Evolutionary conservation across 2,888 invertebrate species (phyloP).

Genomic region (Stenolophus ochropezus): DNA sequence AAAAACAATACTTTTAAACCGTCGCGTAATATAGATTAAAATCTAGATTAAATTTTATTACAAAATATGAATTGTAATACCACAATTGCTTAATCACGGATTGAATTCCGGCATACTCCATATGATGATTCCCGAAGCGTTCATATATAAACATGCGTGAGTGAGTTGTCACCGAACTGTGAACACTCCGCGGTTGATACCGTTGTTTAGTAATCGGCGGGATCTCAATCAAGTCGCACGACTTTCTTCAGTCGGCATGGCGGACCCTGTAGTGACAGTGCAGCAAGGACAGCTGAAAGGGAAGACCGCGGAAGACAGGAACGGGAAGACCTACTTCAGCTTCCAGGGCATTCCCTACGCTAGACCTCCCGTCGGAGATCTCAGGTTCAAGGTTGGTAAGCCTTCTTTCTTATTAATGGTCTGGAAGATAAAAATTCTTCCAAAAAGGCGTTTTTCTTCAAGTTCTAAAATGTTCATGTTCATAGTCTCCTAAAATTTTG

Average conservation of each 20-base stretch:
- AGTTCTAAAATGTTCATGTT: too few relatives aligned
- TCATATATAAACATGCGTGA: background rate
- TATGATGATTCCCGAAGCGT: too few relatives aligned
- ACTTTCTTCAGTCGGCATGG: slow-evolving; percentile 2
- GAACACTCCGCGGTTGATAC: background rate
- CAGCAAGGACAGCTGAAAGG: slow-evolving; percentile 69
- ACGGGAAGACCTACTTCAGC: slow-evolving; percentile 67
- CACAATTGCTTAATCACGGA: too few relatives aligned
- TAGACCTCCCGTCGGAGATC: slow-evolving; percentile 70
- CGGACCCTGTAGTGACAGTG: slow-evolving; percentile 65
- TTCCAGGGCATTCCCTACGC: slow-evolving; percentile 71
- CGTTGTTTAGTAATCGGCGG: background rate
- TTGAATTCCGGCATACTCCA: too few relatives aligned
- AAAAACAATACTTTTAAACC: too few relatives aligned
- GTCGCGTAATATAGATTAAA: too few relatives aligned
- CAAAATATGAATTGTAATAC: too few relatives aligned
- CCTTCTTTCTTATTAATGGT: background rate
- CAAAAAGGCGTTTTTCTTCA: too few relatives aligned
- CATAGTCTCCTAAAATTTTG: too few relatives aligned
- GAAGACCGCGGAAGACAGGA: slow-evolving; percentile 63
- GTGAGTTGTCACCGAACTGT: background rate
- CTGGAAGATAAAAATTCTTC: too few relatives aligned
- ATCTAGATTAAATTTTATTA: too few relatives aligned
- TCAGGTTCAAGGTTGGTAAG: slow-evolving; percentile 70
- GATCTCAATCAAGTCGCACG: background rate